phyloP scores from a whole-genome alignment of 2,888 invertebrate genomes.

The Caenorhabditis auriculariae region DNA sequence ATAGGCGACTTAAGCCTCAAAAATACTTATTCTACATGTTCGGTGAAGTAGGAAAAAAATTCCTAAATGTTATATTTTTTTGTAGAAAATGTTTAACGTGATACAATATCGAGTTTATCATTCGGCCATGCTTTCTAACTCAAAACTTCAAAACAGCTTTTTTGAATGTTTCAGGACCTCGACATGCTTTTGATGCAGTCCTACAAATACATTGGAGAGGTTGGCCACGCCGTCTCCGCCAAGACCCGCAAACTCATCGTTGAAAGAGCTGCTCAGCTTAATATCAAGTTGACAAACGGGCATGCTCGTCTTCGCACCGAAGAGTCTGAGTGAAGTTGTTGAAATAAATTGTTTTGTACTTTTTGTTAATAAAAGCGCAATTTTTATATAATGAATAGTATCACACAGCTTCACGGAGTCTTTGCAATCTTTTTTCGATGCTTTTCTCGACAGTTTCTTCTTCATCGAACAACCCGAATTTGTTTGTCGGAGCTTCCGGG shows the following conservation, averaged over 20 bases:
- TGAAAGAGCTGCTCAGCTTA: conserved; percentile 84
- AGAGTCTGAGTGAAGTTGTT: conserved; percentile 85
- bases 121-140: background rate
- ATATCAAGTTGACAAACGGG: conserved; percentile 91
- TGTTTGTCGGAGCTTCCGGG: conserved; percentile 20
- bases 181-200: conserved; percentile 99
- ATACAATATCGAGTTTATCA: too few relatives aligned
- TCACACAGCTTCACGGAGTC: conserved; percentile 14
- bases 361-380: background rate
- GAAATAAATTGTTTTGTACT: conserved; percentile 43
- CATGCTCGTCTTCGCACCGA: conserved; percentile 94
- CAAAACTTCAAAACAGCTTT: background rate
- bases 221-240: conserved; percentile 95
- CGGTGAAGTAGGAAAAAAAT: background rate
- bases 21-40: background rate
- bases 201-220: conserved; percentile 93
- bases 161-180: conserved; percentile 77
- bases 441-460: conserved; percentile 12
- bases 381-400: background rate
- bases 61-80: too few relatives aligned
- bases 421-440: conserved; percentile 18
- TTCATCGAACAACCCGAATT: conserved; percentile 20
- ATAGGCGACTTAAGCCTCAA: too few relatives aligned
- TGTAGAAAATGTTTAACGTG: too few relatives aligned
- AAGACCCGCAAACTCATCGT: conserved; percentile 94